phyloP scores from a whole-genome alignment of 2,888 invertebrate genomes.

The Cryptophagus acutangulus region DNA sequence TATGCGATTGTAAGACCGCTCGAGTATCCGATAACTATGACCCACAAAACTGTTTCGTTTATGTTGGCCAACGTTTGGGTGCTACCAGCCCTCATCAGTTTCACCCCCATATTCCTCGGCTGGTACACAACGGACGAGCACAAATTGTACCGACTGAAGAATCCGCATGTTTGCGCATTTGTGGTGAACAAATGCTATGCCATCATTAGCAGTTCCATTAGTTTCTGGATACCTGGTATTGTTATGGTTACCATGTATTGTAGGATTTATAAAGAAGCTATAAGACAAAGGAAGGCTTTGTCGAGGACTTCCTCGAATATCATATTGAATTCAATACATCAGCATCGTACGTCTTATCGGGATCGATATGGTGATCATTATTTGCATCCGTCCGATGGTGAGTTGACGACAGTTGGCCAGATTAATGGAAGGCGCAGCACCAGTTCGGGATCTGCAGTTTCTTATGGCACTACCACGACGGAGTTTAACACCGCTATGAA shows the following conservation, averaged over 20 bases:
- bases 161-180: slow-evolving; percentile 76
- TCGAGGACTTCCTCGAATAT: slow-evolving; percentile 84
- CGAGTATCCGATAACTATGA: slow-evolving; percentile 90
- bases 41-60: slow-evolving; percentile 69
- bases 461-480: slow-evolving; percentile 51
- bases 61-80: slow-evolving; percentile 90
- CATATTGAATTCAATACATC: slow-evolving; percentile 76
- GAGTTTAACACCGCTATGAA: slow-evolving; percentile 43
- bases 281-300: slow-evolving; percentile 74
- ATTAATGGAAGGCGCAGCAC: slow-evolving; percentile 57
- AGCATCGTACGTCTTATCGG: slow-evolving; percentile 68
- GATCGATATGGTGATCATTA: slow-evolving; percentile 49
- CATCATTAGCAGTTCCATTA: slow-evolving; percentile 82
- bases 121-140: slow-evolving; percentile 67
- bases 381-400: slow-evolving; percentile 58
- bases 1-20: slow-evolving; percentile 88
- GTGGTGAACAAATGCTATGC: slow-evolving; percentile 84
- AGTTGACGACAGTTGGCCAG: slow-evolving; percentile 51
- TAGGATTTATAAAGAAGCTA: slow-evolving; percentile 77
- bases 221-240: slow-evolving; percentile 89
- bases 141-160: slow-evolving; percentile 51
- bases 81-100: slow-evolving; percentile 86
- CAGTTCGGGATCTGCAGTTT: slow-evolving; percentile 52
- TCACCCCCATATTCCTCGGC: slow-evolving; percentile 90
- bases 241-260: slow-evolving; percentile 92